A percentile compares a stretch with the other conserved stretches of the same genome.
phyloP scores from a whole-genome alignment of 2,113 vertebrate species.

The Neodon shergylaensis region DNA sequence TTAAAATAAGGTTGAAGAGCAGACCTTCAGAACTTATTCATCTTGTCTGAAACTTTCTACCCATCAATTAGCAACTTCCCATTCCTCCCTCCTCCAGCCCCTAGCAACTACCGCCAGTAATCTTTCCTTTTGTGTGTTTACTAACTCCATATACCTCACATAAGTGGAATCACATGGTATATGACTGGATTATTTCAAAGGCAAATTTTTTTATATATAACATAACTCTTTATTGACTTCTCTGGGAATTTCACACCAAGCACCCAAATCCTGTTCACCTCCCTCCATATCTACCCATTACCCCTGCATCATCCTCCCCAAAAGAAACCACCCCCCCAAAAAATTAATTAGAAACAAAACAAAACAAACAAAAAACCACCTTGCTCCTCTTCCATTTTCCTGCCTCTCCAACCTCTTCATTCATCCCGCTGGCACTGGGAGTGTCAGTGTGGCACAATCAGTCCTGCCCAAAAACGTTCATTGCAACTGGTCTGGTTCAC shows the following conservation, averaged over 20 bases:
- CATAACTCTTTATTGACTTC: neutral
- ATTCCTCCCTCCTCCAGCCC: neutral
- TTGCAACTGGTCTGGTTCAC: neutral
- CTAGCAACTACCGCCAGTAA: neutral
- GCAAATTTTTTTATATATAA: neutral
- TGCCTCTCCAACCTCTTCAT: neutral
- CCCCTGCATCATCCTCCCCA: neutral
- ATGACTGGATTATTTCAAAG: constrained; percentile 35
- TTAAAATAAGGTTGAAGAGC: neutral
- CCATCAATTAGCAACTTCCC: neutral
- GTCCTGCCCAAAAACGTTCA: neutral
- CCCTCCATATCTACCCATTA: neutral
- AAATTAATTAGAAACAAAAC: neutral
- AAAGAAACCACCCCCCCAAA: neutral
- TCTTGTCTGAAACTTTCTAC: neutral
- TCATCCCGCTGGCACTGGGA: neutral
- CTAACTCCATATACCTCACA: neutral
- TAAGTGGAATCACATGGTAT: constrained; percentile 4
- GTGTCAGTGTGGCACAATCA: neutral
- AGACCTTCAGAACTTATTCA: neutral
- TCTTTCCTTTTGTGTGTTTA: neutral
- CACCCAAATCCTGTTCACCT: neutral
- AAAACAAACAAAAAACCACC: neutral
- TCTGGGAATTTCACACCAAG: neutral
- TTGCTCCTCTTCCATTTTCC: neutral